Evolutionary conservation across 2,113 vertebrate species (phyloP).

Genomic region (Acanthochromis polyacanthus): DNA sequence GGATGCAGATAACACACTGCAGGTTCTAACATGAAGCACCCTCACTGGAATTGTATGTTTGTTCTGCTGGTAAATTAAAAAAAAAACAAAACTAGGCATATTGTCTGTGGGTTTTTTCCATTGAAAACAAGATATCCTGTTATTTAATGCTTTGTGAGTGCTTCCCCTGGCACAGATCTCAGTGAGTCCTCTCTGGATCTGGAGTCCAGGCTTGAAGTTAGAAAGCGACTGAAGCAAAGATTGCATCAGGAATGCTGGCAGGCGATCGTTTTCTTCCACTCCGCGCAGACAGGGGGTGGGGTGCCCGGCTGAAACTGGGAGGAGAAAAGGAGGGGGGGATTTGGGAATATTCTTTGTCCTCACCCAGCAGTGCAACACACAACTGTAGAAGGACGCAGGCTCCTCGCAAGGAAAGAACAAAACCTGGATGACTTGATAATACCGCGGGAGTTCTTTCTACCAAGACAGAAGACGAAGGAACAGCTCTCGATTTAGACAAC

Average conservation of each 20-base stretch:
- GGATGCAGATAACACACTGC: background rate
- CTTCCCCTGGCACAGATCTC: background rate
- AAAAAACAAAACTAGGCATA: too few relatives aligned
- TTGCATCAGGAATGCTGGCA: constrained; percentile 71
- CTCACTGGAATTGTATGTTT: background rate
- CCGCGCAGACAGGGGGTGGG: constrained; percentile 67
- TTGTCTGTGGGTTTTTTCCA: too few relatives aligned
- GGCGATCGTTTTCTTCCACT: constrained; percentile 42
- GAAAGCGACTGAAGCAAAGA: constrained; percentile 12
- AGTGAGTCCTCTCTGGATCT: background rate
- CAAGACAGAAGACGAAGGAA: constrained; percentile 2
- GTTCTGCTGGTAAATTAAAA: too few relatives aligned
- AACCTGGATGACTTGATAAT: constrained; percentile 65
- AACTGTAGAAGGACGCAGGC: constrained; percentile 47
- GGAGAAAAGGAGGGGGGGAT: constrained; percentile 58
- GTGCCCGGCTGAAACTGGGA: constrained; percentile 54
- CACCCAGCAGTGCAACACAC: constrained; percentile 60
- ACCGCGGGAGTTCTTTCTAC: constrained; percentile 15
- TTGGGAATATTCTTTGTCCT: constrained; percentile 83
- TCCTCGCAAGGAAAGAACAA: background rate
- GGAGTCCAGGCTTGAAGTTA: constrained; percentile 9
- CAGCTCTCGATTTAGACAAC: background rate
- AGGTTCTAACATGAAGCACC: constrained; percentile 1
- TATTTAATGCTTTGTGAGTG: background rate
- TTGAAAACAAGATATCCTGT: too few relatives aligned